Evolutionary conservation across 2,797 vertebrate species (phyloP), one percentile per base, ranked within the genome.

Genomic region (Parauchenoglanis punctatus): DNA sequence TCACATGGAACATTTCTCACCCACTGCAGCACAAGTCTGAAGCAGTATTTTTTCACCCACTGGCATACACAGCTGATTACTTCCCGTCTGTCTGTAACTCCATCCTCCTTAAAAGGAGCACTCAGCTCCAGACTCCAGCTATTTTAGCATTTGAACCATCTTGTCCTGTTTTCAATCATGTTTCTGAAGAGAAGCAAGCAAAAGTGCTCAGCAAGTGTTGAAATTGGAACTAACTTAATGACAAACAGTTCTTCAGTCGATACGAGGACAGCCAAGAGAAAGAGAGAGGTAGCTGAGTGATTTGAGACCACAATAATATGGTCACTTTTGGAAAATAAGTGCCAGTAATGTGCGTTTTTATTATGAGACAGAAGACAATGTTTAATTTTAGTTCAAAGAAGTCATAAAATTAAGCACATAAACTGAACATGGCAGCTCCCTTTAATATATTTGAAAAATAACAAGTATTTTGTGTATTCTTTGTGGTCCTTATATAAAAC

Each of bases 401-500:
- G 4, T 23, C 31, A 35, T 59, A 7, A 76, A 52, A 52, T 7
- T 76, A 52, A 76, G 25, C 25, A 76, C 3, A 76, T 56, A 20
- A 56, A 56, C 58, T 61, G 20, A 17, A 17, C 23, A 58, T 58
- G 56, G 31, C 56, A 59, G 20, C 12, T 44, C 11, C 1, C n/a
- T 76, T 76, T 28, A 54, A 76, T 28, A 44, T 40, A 15, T 81
- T 31, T 31, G 17, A 35, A 40, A 40, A 80, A 40, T 40, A 35
- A 59, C 28, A 77, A 54, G 3, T 13, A n/a, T 81, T 44, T 61
- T 40, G 20, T 58, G 11, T 91, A 54, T 70, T 75, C 83, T 91
- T 78, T 4, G 10, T 56, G 80, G 85, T 90, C 89, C 90, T 81
- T 88, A 65, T 56, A 54, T 83, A 85, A 35, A 23, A 68, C 46